phyloP scores from a whole-genome alignment of 2,797 vertebrate genomes.

The Centroberyx gerrardi region DNA sequence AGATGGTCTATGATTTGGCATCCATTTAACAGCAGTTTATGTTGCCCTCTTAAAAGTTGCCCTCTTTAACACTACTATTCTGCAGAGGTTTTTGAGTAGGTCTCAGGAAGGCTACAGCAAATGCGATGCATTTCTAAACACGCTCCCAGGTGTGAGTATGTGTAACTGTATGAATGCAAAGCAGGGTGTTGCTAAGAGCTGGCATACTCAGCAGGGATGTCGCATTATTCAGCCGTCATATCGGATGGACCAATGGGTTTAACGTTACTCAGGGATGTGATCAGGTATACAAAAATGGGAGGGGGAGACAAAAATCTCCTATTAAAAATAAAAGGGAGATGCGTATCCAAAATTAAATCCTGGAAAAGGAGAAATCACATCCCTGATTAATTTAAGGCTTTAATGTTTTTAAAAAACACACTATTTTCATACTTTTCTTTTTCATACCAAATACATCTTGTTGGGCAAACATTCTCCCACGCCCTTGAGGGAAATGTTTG shows the following conservation, averaged over 20 bases:
- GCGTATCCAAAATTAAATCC: background rate
- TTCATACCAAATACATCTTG: slow-evolving; percentile 60
- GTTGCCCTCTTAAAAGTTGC: background rate
- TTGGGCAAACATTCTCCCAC: slow-evolving; percentile 55
- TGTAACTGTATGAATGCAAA: slow-evolving; percentile 25
- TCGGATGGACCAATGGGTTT: background rate
- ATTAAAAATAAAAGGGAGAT: background rate
- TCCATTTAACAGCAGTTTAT: slow-evolving; percentile 24
- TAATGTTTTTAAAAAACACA: slow-evolving; percentile 21
- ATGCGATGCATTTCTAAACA: background rate
- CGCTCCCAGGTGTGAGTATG: background rate
- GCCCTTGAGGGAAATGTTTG: slow-evolving; percentile 56
- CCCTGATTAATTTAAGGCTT: slow-evolving; percentile 46
- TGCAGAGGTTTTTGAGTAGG: slow-evolving; percentile 13
- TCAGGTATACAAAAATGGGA: background rate
- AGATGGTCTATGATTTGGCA: slow-evolving; percentile 18
- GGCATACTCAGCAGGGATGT: background rate
- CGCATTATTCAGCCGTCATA: slow-evolving; percentile 31
- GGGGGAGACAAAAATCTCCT: background rate
- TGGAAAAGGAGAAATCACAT: background rate
- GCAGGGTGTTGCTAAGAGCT: background rate
- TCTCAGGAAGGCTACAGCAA: slow-evolving; percentile 21
- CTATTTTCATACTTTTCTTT: slow-evolving; percentile 64
- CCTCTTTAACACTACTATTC: background rate
- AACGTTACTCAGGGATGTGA: background rate